Conservation (phyloP, 2,113 vertebrate genomes). For the Eulemur macaco region DNA sequence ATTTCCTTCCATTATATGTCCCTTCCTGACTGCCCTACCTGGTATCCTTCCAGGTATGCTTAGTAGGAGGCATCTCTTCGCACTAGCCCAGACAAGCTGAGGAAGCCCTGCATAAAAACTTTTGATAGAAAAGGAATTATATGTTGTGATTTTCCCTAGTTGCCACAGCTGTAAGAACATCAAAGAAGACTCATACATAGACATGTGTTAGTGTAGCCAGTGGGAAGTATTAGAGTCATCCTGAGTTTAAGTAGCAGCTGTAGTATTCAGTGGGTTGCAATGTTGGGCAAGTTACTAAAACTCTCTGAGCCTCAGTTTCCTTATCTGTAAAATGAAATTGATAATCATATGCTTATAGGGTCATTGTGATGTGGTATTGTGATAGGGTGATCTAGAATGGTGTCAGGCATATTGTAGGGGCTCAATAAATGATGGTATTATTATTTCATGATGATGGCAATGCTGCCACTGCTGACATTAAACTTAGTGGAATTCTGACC, state of each 20-base stretch:
- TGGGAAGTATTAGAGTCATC: not conserved
- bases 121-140: not conserved
- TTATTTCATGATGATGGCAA: not conserved
- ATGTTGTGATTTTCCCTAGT: not conserved
- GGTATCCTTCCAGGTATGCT: not conserved
- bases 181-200: not conserved
- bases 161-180: not conserved
- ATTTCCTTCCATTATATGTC: not conserved
- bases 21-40: not conserved
- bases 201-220: not conserved
- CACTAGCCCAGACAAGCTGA: not conserved
- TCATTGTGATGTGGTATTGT: not conserved
- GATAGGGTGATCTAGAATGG: not conserved
- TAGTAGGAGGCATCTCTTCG: not conserved
- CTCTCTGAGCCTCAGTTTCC: not conserved
- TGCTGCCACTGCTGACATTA: not conserved
- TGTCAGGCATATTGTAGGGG: not conserved
- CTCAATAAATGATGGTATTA: not conserved
- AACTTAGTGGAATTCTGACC: conserved; percentile 39
- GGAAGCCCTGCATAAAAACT: not conserved
- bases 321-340: conserved; percentile 8
- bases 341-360: not conserved
- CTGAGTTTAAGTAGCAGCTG: not conserved
- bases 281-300: not conserved
- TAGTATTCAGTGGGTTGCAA: not conserved